phyloP scores from a whole-genome alignment of 2,888 invertebrate genomes.

The Xestoiulus laeticollis region DNA sequence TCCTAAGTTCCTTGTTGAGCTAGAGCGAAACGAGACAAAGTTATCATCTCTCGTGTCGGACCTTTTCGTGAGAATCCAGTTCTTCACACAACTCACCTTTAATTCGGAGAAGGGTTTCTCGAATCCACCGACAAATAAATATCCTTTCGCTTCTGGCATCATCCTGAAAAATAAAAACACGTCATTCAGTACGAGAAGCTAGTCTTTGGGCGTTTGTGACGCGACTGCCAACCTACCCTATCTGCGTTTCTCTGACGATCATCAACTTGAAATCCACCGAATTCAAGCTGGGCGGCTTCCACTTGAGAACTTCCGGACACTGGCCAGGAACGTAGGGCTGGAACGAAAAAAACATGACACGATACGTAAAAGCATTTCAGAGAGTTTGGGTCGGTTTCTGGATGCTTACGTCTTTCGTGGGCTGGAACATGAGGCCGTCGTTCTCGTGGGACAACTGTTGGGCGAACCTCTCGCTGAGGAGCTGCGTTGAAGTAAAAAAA shows the following conservation, averaged over 20 bases:
- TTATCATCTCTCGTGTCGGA: too few species aligned
- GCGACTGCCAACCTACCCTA: conserved; percentile 75
- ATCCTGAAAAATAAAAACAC: conserved; percentile 68
- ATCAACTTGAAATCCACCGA: conserved; percentile 94
- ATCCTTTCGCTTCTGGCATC: conserved; percentile 74
- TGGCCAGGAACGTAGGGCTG: conserved; percentile 85
- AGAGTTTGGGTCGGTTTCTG: not conserved
- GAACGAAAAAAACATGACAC: conserved; percentile 60
- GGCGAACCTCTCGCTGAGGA: conserved; percentile 80
- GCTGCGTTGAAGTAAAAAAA: conserved; percentile 46
- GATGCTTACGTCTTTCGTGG: conserved; percentile 77
- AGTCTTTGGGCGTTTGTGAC: conserved; percentile 6
- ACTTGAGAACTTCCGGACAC: conserved; percentile 88
- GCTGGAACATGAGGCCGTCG: conserved; percentile 98
- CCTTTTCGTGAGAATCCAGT: too few species aligned
- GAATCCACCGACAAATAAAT: conserved; percentile 74
- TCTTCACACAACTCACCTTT: too few species aligned
- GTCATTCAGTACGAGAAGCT: not conserved
- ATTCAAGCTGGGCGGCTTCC: conserved; percentile 95
- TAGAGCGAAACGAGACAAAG: too few species aligned
- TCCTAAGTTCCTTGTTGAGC: conserved; percentile 77
- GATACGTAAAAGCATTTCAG: too few species aligned
- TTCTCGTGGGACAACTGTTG: conserved; percentile 89
- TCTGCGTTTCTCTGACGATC: conserved; percentile 76
- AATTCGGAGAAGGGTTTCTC: conserved; percentile 76